Evolutionary conservation across 2,113 vertebrate species (phyloP).

Genomic region (Pontoporia blainvillei): DNA sequence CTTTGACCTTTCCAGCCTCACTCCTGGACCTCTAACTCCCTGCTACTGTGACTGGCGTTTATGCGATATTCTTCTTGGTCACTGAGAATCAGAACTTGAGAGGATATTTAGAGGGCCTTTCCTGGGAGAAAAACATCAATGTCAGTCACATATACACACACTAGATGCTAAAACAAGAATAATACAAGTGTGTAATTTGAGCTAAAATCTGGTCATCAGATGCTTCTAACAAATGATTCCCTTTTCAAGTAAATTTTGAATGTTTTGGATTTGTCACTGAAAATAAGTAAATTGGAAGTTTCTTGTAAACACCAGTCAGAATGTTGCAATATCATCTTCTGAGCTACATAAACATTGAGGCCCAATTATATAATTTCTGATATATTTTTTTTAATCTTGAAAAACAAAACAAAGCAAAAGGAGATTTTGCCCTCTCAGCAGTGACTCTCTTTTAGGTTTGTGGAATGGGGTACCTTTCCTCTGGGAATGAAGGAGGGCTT

Average conservation of each 20-base stretch:
- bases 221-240: conserved; percentile 17
- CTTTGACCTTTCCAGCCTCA: background rate
- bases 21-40: background rate
- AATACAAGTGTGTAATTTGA: conserved; percentile 17
- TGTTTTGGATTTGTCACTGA: conserved; percentile 27
- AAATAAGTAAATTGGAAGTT: conserved; percentile 32
- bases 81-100: background rate
- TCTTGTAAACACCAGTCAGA: conserved; percentile 26
- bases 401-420: background rate
- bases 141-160: background rate
- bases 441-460: background rate
- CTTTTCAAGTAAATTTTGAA: conserved; percentile 28
- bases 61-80: background rate
- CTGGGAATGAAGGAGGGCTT: background rate
- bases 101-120: background rate
- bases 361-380: background rate
- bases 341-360: background rate
- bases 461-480: background rate
- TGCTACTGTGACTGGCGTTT: background rate
- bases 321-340: background rate
- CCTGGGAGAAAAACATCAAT: background rate
- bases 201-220: conserved; percentile 18
- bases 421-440: background rate
- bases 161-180: background rate
- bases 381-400: background rate